Percentiles rank a stretch among this genome's conserved stretches.
Evolutionary conservation across 2,888 invertebrate genomes (phyloP).

Genomic region (Eurois occulta): DNA sequence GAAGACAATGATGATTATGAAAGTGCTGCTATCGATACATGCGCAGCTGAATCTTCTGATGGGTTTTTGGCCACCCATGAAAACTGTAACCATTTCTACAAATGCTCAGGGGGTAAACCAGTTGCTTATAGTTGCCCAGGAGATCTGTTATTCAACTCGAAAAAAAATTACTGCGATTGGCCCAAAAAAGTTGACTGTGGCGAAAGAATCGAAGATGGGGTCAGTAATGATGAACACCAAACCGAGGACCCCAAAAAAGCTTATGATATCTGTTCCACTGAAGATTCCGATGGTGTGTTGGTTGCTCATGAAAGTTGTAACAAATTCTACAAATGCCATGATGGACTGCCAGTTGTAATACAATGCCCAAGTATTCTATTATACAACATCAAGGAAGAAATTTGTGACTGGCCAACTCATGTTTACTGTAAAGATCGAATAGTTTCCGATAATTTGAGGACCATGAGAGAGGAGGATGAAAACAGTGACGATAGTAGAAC

Average conservation of each 20-base stretch:
- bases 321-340: slow-evolving; percentile 72
- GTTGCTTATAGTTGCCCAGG: slow-evolving; percentile 61
- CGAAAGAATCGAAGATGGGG: slow-evolving; percentile 48
- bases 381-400: slow-evolving; percentile 68
- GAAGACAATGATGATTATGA: slow-evolving; percentile 1
- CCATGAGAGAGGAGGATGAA: neutral
- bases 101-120: slow-evolving; percentile 66
- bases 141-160: slow-evolving; percentile 65
- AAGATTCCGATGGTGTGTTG: slow-evolving; percentile 70
- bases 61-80: slow-evolving; percentile 71
- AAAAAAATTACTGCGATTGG: slow-evolving; percentile 64
- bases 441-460: slow-evolving; percentile 32
- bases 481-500: neutral
- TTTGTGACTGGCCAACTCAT: slow-evolving; percentile 76
- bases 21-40: slow-evolving; percentile 51
- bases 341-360: slow-evolving; percentile 67
- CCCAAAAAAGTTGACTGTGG: slow-evolving; percentile 66
- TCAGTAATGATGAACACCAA: slow-evolving; percentile 14
- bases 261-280: slow-evolving; percentile 67
- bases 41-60: slow-evolving; percentile 65
- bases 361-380: slow-evolving; percentile 68
- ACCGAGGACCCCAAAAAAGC: slow-evolving; percentile 68
- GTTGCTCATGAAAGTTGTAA: slow-evolving; percentile 75
- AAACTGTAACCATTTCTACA: slow-evolving; percentile 73
- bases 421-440: slow-evolving; percentile 74